phyloP scores from a whole-genome alignment of 1,140 invertebrate genomes.

The Vanessa atalanta region DNA sequence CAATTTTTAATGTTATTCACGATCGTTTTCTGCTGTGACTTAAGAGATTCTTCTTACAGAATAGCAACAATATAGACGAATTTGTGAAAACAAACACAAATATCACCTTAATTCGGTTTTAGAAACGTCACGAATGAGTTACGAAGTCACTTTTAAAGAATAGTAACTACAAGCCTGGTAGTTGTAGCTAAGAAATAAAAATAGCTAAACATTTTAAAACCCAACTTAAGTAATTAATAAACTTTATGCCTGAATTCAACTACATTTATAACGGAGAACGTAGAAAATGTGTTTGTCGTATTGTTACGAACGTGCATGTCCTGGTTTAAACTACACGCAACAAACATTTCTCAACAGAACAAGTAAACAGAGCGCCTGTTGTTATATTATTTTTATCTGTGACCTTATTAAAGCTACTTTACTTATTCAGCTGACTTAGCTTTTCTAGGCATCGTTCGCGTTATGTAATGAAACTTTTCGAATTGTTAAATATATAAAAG shows the following conservation, averaged over 20 bases:
- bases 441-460: conserved; percentile 1
- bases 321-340: conserved; percentile 5
- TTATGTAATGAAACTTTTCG: neutral
- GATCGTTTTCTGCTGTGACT: too few species aligned
- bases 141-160: too few species aligned
- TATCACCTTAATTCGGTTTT: too few species aligned
- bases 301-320: neutral
- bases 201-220: too few species aligned
- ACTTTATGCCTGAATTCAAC: neutral
- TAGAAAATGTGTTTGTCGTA: neutral
- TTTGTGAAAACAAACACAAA: too few species aligned
- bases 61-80: too few species aligned
- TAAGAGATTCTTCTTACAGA: too few species aligned
- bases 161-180: too few species aligned
- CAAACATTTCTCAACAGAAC: conserved; percentile 7
- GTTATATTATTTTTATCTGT: neutral
- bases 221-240: neutral
- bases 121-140: too few species aligned
- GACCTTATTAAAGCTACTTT: conserved; percentile 1
- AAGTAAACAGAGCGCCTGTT: conserved; percentile 5
- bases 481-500: neutral
- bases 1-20: too few species aligned
- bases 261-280: neutral
- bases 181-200: too few species aligned
- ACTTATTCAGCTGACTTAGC: conserved; percentile 1